Conservation (phyloP, 2,113 vertebrate species). For the Melanerpes aurifrons region DNA sequence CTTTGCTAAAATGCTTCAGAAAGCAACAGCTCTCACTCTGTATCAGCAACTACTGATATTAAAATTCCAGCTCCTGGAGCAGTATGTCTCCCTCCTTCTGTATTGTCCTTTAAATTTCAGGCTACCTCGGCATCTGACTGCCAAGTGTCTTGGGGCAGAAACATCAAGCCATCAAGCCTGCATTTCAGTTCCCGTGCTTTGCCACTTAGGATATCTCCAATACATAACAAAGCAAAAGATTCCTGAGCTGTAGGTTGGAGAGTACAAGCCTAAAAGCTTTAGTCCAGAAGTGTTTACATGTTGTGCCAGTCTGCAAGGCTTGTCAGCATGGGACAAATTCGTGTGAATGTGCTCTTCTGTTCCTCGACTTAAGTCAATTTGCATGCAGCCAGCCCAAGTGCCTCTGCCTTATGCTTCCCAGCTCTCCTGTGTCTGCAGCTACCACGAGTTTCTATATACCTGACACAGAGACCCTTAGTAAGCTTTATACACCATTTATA, state of each 20-base stretch:
- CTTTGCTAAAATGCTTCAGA: not conserved
- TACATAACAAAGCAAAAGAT: not conserved
- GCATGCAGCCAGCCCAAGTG: not conserved
- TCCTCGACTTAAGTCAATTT: not conserved
- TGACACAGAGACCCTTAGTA: not conserved
- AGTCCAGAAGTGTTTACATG: not conserved
- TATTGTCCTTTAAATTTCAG: not conserved
- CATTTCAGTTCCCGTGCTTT: not conserved
- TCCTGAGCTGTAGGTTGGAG: not conserved
- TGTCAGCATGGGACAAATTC: not conserved
- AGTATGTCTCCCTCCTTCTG: not conserved
- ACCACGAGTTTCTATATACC: not conserved
- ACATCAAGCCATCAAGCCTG: not conserved
- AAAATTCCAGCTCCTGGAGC: not conserved
- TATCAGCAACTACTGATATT: not conserved
- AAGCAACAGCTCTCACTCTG: not conserved
- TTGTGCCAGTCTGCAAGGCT: not conserved
- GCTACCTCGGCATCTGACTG: not conserved
- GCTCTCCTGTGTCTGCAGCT: not conserved
- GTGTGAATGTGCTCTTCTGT: not conserved
- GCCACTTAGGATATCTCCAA: accelerated
- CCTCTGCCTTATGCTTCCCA: not conserved
- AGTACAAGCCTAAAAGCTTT: not conserved
- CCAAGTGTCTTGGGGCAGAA: not conserved
- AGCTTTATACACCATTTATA: slow-evolving; percentile 4